A percentile compares a stretch with the other conserved stretches of the same genome.
phyloP scores from a whole-genome alignment of 2,113 vertebrate genomes.

The Kryptolebias marmoratus region DNA sequence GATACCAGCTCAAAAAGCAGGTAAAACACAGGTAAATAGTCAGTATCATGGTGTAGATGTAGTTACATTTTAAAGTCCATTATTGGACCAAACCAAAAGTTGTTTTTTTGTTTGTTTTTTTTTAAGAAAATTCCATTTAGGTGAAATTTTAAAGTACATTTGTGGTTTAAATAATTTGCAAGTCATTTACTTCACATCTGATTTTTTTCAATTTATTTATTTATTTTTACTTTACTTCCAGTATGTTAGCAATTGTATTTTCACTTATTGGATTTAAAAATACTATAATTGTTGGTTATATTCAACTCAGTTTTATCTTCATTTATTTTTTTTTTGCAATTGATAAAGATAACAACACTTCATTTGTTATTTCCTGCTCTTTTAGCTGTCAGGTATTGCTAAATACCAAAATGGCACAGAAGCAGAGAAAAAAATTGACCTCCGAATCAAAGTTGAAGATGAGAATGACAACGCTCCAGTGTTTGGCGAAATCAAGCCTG shows the following conservation, averaged over 20 bases:
- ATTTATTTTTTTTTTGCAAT: background rate
- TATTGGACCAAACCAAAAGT: too few species aligned
- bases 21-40: too few species aligned
- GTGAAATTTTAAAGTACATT: too few species aligned
- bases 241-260: background rate
- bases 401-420: accelerated
- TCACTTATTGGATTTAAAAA: background rate
- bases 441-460: constrained; percentile 73
- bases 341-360: background rate
- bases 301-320: too few species aligned
- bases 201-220: background rate
- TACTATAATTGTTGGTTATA: too few species aligned
- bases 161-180: too few species aligned
- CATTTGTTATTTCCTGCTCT: background rate
- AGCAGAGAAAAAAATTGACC: constrained; percentile 65
- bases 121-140: too few species aligned
- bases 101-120: too few species aligned
- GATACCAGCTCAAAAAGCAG: too few species aligned
- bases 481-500: constrained; percentile 27
- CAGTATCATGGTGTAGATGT: too few species aligned
- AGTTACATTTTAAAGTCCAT: too few species aligned
- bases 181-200: background rate
- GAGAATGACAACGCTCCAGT: constrained; percentile 74
- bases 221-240: background rate
- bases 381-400: constrained; percentile 73